phyloP scores from a whole-genome alignment of 2,797 vertebrate species.

The Huso huso region DNA sequence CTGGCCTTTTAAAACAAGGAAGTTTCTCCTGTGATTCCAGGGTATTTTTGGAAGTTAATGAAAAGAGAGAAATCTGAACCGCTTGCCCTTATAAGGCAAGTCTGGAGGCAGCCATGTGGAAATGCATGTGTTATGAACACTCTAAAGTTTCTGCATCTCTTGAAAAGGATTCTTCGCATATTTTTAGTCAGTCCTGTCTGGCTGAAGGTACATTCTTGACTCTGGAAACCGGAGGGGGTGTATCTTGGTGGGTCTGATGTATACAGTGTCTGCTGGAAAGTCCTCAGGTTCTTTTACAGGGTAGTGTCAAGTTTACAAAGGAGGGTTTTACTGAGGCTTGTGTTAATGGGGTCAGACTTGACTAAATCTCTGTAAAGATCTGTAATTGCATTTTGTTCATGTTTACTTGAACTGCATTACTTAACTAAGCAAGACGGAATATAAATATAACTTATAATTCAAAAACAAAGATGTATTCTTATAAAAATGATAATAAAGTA shows the following conservation, averaged over 20 bases:
- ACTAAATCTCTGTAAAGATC: too few relatives aligned
- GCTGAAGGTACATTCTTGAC: slow-evolving; percentile 45
- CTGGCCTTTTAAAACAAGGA: slow-evolving; percentile 16
- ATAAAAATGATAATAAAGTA: too few relatives aligned
- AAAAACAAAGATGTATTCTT: too few relatives aligned
- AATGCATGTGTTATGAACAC: slow-evolving; percentile 60
- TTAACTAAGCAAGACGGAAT: too few relatives aligned
- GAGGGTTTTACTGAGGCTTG: too few relatives aligned
- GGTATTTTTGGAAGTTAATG: slow-evolving; percentile 69
- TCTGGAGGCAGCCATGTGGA: slow-evolving; percentile 66
- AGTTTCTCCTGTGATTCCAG: slow-evolving; percentile 24
- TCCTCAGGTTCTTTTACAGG: too few relatives aligned
- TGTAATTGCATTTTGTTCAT: too few relatives aligned
- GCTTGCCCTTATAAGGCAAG: slow-evolving; percentile 63
- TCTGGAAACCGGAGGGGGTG: slow-evolving; percentile 19
- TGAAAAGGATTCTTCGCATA: slow-evolving; percentile 58
- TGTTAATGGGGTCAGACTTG: too few relatives aligned
- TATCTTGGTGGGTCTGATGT: slow-evolving; percentile 34
- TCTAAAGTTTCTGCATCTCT: slow-evolving; percentile 38
- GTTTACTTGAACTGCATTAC: too few relatives aligned
- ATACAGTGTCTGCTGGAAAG: slow-evolving; percentile 24
- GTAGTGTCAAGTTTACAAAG: too few relatives aligned
- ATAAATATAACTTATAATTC: too few relatives aligned
- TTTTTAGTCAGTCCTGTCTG: slow-evolving; percentile 59
- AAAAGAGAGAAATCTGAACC: slow-evolving; percentile 62